Base-by-base conservation (phyloP, 2,888 invertebrate species). In the Euproctis similis region DNA sequence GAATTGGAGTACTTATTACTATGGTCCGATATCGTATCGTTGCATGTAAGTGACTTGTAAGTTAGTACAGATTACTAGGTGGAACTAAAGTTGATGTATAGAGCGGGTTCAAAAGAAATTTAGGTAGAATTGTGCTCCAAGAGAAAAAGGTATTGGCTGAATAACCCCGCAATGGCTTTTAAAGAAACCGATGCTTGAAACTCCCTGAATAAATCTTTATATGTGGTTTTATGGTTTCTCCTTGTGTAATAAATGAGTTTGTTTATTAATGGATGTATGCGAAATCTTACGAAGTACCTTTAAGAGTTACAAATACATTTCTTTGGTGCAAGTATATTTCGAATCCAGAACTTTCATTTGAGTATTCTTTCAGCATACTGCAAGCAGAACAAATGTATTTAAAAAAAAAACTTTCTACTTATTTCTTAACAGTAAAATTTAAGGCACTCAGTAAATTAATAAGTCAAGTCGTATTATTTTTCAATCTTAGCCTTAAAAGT, bases 41-140 rank as follows among this genome's bases (percentile, higher is more conserved):
- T 11, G 0, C 1, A 0, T 53, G 2, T 55, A 63, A 71, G 59
- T 1, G 12, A 13, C 11, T 32, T 28, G 40, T 46, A 59, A 60
- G 66, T 72, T 71, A 67, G 70, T 61, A 58, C 64, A 65, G 71
- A 67, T 71, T 67, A 71, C 61, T 63, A 73, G 63, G 64, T 68
- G 61, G 65, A 71, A 69, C 59, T 71, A 67, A 62, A 69, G 66
- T 72, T 73, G 73, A 75, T 73, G 59, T 64, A 73, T 72, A 54
- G 63, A 58, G 53, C 64, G 60, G 61, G 59, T 58, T 66, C 55
- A 41, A 50, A 64, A 63, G 62, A 65, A 67, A 60, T 62, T 61
- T 64, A 64, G 61, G 59, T 57, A 55, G 64, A 59, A 59, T 53
- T 59, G 49, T 51, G 50, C 44, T 53, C 43, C 51, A 53, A 46